These are phyloP conservation scores for Hypocryptadius cinnamomeus DNA, from an alignment of 2,113 vertebrate genomes.

Conservation along the genomic window DNA sequence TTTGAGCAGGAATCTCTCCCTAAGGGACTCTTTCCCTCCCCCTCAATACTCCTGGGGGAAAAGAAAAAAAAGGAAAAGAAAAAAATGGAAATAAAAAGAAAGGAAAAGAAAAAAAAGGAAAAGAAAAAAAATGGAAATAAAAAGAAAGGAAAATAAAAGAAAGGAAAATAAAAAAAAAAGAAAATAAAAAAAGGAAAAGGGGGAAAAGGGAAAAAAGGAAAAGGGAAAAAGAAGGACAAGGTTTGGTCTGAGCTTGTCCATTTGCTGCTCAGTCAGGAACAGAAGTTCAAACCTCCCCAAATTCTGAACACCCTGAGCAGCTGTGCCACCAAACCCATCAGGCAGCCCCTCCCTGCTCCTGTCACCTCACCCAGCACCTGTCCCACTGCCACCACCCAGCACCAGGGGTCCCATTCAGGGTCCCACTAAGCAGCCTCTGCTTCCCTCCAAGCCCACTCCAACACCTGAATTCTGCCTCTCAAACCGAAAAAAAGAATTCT, in stretches of 20 bases:
- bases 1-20: not conserved
- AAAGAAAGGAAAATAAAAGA: too few relatives aligned
- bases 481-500: too few relatives aligned
- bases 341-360: not conserved
- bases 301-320: not conserved
- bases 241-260: not conserved
- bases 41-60: accelerated
- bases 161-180: accelerated
- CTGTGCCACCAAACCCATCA: not conserved
- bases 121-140: too few relatives aligned
- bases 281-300: too few relatives aligned
- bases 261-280: not conserved
- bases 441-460: not conserved
- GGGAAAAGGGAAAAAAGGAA: too few relatives aligned
- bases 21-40: not conserved
- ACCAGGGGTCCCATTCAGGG: not conserved
- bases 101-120: accelerated
- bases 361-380: accelerated
- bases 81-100: too few relatives aligned
- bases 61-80: accelerated
- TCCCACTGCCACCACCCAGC: not conserved
- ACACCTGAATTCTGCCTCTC: not conserved
- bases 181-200: accelerated
- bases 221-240: accelerated
- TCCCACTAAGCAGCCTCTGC: not conserved